Conservation (phyloP, 2,797 vertebrate species). For the Buphagus erythrorhynchus region DNA sequence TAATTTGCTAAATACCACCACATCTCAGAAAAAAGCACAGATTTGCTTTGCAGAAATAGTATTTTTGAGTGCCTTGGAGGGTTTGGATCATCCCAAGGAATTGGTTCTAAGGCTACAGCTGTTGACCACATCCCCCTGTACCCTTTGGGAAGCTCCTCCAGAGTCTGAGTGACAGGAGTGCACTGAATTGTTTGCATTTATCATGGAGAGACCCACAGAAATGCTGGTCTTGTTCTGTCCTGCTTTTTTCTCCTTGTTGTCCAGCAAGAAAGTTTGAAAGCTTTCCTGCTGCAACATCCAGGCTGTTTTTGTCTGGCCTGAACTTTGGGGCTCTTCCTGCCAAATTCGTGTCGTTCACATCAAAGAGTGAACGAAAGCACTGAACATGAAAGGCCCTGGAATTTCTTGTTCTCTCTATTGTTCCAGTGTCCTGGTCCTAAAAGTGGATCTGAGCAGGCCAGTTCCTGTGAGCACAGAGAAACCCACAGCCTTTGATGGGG, state of each 20-base stretch:
- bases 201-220: background rate
- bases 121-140: background rate
- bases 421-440: slow-evolving; percentile 1
- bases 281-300: background rate
- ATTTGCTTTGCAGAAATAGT: background rate
- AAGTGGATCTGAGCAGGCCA: slow-evolving; percentile 22
- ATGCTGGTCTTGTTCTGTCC: background rate
- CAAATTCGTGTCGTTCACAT: background rate
- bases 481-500: background rate
- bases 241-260: background rate
- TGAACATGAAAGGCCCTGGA: background rate
- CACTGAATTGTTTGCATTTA: background rate
- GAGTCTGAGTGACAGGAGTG: background rate
- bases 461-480: background rate
- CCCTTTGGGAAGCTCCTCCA: background rate
- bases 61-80: background rate
- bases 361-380: background rate
- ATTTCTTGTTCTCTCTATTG: slow-evolving; percentile 20
- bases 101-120: background rate
- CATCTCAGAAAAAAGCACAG: background rate
- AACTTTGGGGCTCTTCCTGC: slow-evolving; percentile 3
- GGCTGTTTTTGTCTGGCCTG: background rate
- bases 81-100: background rate
- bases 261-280: background rate
- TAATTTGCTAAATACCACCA: background rate